These are phyloP conservation scores for Rhabdomys pumilio DNA, from an alignment of 2,797 vertebrate genomes.

Conservation along the genomic window DNA sequence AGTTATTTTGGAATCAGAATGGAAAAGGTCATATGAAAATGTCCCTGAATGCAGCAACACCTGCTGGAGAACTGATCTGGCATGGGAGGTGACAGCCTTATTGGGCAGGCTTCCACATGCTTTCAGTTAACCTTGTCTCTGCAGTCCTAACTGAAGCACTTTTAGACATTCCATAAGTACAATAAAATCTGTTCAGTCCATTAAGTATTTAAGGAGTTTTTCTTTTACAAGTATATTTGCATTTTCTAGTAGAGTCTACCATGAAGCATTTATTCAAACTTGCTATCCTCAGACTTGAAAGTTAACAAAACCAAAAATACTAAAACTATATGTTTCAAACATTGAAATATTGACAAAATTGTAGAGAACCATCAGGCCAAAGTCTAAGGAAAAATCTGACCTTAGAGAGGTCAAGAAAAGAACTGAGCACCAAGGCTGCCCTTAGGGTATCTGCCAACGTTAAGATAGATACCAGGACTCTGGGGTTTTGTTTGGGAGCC, in stretches of 20 bases:
- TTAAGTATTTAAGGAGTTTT: conserved; percentile 49
- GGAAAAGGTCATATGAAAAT: neutral
- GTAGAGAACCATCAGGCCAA: neutral
- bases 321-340: conserved; percentile 45
- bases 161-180: neutral
- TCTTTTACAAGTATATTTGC: conserved; percentile 9
- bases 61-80: neutral
- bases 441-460: neutral
- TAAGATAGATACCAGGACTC: conserved; percentile 8
- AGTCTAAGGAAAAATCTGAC: conserved; percentile 29
- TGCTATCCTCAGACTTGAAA: conserved; percentile 48
- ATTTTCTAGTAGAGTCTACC: conserved; percentile 18
- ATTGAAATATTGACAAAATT: conserved; percentile 18
- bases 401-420: conserved; percentile 27
- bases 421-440: neutral
- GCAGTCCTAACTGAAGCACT: neutral
- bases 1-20: neutral
- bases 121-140: neutral
- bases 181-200: conserved; percentile 4
- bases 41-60: neutral
- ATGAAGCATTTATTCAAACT: conserved; percentile 27
- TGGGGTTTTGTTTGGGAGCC: neutral
- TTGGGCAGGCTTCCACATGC: neutral
- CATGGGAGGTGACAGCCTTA: neutral
- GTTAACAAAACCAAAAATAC: conserved; percentile 22